These are phyloP conservation scores for Galeopsomyia nigrocyanea DNA, from an alignment of 2,888 invertebrate genomes.

Conservation along the genomic window DNA sequence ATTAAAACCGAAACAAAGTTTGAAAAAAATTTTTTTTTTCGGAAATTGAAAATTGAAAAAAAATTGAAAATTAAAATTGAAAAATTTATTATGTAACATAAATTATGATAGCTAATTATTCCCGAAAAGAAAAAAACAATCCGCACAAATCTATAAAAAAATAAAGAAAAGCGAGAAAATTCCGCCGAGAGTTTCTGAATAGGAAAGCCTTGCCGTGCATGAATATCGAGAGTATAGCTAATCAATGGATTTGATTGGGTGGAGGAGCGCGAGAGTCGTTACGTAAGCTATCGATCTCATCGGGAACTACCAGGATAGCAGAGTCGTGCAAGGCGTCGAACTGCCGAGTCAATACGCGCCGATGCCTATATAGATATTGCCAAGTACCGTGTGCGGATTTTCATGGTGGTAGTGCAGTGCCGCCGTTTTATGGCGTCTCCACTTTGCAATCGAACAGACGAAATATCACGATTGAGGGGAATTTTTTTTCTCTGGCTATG, in stretches of 20 bases:
- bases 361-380: neutral
- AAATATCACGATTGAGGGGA: too few species aligned
- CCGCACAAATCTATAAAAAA: neutral
- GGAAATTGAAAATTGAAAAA: too few species aligned
- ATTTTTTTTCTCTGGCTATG: too few species aligned
- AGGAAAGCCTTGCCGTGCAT: neutral
- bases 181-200: neutral
- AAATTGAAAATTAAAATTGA: too few species aligned
- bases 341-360: too few species aligned
- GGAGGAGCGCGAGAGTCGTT: constrained; percentile 51
- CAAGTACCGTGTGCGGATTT: neutral
- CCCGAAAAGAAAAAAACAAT: too few species aligned
- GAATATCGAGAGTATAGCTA: constrained; percentile 25
- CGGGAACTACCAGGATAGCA: constrained; percentile 65
- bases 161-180: neutral
- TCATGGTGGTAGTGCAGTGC: constrained; percentile 17
- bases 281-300: constrained; percentile 68
- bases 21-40: too few species aligned
- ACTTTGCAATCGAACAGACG: too few species aligned
- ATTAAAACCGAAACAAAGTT: too few species aligned
- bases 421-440: too few species aligned
- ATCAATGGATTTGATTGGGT: constrained; percentile 51
- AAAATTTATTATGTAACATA: too few species aligned
- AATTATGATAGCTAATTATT: too few species aligned
- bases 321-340: constrained; percentile 41